phyloP scores from a whole-genome alignment of 2,888 invertebrate species.

The Eupithecia insigniata region DNA sequence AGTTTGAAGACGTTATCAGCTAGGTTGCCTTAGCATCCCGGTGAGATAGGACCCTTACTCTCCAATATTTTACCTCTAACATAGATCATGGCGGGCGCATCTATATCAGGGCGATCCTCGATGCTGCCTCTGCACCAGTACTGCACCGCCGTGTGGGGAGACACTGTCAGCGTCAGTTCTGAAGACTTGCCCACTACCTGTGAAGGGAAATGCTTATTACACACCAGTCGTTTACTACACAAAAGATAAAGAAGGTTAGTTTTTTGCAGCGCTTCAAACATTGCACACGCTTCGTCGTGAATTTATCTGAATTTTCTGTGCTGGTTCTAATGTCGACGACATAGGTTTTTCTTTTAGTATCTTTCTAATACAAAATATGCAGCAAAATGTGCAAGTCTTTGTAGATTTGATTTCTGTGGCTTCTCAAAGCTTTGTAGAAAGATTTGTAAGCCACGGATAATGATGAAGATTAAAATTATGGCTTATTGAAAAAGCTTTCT shows the following conservation, averaged over 20 bases:
- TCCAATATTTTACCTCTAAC: slow-evolving; percentile 89
- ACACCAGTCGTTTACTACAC: background rate
- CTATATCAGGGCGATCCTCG: slow-evolving; percentile 92
- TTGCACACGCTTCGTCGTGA: background rate
- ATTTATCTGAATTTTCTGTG: background rate
- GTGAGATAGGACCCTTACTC: too few species aligned
- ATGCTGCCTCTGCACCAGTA: slow-evolving; percentile 96
- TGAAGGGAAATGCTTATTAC: background rate
- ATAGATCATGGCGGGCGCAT: slow-evolving; percentile 90
- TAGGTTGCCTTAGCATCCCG: too few species aligned
- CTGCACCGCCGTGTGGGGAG: slow-evolving; percentile 90
- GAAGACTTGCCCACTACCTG: slow-evolving; percentile 90
- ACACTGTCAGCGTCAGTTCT: slow-evolving; percentile 91
- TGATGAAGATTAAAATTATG: too few species aligned
- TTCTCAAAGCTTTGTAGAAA: too few species aligned
- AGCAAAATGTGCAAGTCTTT: too few species aligned
- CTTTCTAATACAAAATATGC: too few species aligned
- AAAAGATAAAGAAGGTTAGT: background rate
- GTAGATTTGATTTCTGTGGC: too few species aligned
- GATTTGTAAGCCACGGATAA: too few species aligned
- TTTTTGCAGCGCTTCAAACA: background rate
- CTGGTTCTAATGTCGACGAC: too few species aligned
- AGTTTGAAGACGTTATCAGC: too few species aligned
- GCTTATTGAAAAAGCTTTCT: too few species aligned
- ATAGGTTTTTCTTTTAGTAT: too few species aligned